phyloP scores from a whole-genome alignment of 2,797 vertebrate genomes.

The Cyprinella venusta region DNA sequence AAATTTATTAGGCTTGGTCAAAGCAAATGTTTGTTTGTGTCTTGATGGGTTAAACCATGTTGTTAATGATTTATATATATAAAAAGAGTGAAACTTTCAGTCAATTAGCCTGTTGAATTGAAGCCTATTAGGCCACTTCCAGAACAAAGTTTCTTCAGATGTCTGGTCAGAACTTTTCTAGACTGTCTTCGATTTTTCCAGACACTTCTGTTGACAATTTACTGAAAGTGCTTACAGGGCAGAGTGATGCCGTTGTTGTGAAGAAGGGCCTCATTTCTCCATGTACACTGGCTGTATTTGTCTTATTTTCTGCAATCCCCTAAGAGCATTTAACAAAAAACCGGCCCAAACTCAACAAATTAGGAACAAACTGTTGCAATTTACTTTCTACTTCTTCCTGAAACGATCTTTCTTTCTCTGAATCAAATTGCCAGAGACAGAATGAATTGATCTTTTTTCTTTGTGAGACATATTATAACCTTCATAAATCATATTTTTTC shows the following conservation, averaged over 20 bases:
- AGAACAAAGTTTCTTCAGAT: not conserved
- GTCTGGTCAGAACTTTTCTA: conserved; percentile 10
- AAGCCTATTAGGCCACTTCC: conserved; percentile 9
- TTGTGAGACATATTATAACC: not conserved
- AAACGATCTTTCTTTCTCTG: not conserved
- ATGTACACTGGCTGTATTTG: conserved; percentile 53
- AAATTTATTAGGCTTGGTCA: too few species aligned
- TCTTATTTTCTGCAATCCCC: conserved; percentile 49
- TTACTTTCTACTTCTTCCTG: conserved; percentile 17
- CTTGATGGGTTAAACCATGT: not conserved
- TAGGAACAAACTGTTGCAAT: conserved; percentile 30
- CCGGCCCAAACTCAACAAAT: conserved; percentile 32
- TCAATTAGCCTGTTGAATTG: not conserved
- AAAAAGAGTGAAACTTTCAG: not conserved
- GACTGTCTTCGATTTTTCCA: not conserved
- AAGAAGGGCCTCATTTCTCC: conserved; percentile 49
- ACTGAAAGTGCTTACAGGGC: conserved; percentile 40
- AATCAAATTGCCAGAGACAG: not conserved
- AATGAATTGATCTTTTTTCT: not conserved
- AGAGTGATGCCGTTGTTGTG: conserved; percentile 34
- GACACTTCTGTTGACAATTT: conserved; percentile 29
- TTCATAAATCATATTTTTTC: not conserved
- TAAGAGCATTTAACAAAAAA: conserved; percentile 35
- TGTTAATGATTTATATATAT: not conserved
- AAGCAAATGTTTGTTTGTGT: not conserved